Evolutionary conservation across 2,888 invertebrate species (phyloP).

Genomic region (Orthosia gothica): DNA sequence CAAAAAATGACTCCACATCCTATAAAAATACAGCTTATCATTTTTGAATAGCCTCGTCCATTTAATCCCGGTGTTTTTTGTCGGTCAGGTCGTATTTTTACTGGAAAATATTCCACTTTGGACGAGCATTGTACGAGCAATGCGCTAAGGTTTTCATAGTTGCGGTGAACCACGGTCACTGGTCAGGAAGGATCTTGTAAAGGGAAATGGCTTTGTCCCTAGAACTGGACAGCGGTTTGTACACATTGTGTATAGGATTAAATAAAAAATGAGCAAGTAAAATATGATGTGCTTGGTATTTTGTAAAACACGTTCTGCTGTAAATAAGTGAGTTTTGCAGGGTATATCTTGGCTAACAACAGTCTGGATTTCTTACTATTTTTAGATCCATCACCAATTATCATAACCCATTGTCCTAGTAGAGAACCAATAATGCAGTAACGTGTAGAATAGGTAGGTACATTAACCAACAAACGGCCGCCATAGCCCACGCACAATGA

Average conservation of each 20-base stretch:
- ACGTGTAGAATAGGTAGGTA: too few relatives aligned
- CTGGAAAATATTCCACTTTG: constrained; percentile 59
- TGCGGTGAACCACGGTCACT: constrained; percentile 44
- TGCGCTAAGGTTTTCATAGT: constrained; percentile 59
- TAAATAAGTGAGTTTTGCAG: not conserved
- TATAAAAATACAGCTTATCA: constrained; percentile 1
- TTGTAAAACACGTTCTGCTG: constrained; percentile 7
- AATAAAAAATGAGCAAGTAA: constrained; percentile 40
- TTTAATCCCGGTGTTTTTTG: constrained; percentile 21
- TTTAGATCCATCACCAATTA: too few relatives aligned
- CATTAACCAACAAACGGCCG: too few relatives aligned
- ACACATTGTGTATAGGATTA: constrained; percentile 36
- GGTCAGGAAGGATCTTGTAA: constrained; percentile 42
- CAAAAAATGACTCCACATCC: not conserved
- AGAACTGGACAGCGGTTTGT: constrained; percentile 37
- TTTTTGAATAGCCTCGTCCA: constrained; percentile 26
- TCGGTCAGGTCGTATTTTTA: constrained; percentile 35
- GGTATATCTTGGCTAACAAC: too few relatives aligned
- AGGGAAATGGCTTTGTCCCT: constrained; percentile 60
- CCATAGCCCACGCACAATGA: too few relatives aligned
- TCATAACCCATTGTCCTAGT: too few relatives aligned
- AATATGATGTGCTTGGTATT: not conserved
- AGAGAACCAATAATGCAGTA: too few relatives aligned
- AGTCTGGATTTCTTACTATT: too few relatives aligned
- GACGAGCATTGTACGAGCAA: constrained; percentile 38